Evolutionary conservation across 2,113 vertebrate genomes (phyloP).

Genomic region (Argyrosomus japonicus): DNA sequence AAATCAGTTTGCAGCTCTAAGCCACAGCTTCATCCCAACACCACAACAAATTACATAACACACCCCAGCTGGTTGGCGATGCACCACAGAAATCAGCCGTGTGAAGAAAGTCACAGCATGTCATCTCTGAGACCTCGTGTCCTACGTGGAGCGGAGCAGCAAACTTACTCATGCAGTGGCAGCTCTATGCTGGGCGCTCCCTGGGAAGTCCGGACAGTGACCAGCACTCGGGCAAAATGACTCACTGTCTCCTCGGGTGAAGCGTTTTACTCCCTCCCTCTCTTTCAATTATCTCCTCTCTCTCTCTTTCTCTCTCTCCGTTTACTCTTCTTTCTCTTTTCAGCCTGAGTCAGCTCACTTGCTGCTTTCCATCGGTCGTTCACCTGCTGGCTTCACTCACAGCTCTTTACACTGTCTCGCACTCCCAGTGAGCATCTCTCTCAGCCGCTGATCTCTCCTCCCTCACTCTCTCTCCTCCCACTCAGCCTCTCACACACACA

Average conservation of each 20-base stretch:
- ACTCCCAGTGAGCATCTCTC: conserved; percentile 61
- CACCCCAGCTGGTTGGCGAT: conserved; percentile 58
- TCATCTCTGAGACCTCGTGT: conserved; percentile 25
- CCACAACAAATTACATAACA: conserved; percentile 79
- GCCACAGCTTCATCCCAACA: conserved; percentile 52
- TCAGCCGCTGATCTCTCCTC: conserved; percentile 54
- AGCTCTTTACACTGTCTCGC: conserved; percentile 57
- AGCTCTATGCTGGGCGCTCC: conserved; percentile 38
- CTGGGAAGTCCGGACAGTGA: conserved; percentile 53
- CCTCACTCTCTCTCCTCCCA: conserved; percentile 58
- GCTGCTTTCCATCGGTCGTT: conserved; percentile 43
- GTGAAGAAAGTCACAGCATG: conserved; percentile 32
- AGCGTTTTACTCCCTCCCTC: conserved; percentile 14
- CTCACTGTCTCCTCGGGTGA: conserved; percentile 51
- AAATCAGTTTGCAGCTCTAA: conserved; percentile 60
- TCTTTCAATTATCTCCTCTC: conserved; percentile 12
- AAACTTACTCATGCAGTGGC: conserved; percentile 68
- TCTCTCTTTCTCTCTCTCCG: background rate
- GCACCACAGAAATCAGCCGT: conserved; percentile 26
- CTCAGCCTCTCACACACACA: conserved; percentile 50
- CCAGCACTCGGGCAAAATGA: conserved; percentile 53
- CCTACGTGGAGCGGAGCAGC: conserved; percentile 36
- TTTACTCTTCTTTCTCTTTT: conserved; percentile 7
- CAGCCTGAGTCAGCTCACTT: conserved; percentile 44
- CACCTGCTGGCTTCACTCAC: conserved; percentile 69